Base-by-base conservation (phyloP, 2,888 invertebrate genomes). In the Creontiades dilutus region DNA sequence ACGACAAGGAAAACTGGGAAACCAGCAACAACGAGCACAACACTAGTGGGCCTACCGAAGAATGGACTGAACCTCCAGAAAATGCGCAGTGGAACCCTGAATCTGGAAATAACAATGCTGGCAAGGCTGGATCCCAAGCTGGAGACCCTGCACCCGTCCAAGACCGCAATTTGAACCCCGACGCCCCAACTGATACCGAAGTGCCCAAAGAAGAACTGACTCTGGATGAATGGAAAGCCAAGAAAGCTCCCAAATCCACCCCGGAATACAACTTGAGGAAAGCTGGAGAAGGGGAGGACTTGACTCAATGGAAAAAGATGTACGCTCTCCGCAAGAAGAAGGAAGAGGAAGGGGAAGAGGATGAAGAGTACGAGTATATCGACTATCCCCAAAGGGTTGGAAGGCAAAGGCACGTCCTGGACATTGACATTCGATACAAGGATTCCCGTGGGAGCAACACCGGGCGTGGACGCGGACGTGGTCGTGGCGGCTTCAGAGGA, bases 201-300 rank as follows among this genome's bases (percentile, higher is more conserved):
- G 68, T 61, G 27, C 52, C 85, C 19, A 87, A 90, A 93, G 90
- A 96, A 92, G 97, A 97, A 94, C 95, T 98, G 93, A 98, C 98
- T 57, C 94, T 98, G 92, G 98, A 98, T 93, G 98, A 99, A 95
- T 99, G 97, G 96, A 98, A 98, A 94, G 98, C 97, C 90, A 94
- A 97, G 92, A 96, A 97, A 92, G 95, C 96, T 92, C 95, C 89
- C 27, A 82, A 84, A 61, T 37, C 46, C 4, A 85, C 95, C 95
- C 91, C 97, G 97, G 93, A 97, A 98, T 88, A 96, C 94, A 98
- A 99, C 93, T 94, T 98, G 93, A 96, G 98, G 90, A 98, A 98
- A 94, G 97, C 98, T 86, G 98, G 98, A 47, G 98, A 99, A 94
- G 99, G 98, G 75, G 98, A 97, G 93, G 98, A 98, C 93, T 95